These are phyloP conservation scores for Zaprionus inermis DNA, from an alignment of 1,140 invertebrate genomes.

Conservation along the genomic window DNA sequence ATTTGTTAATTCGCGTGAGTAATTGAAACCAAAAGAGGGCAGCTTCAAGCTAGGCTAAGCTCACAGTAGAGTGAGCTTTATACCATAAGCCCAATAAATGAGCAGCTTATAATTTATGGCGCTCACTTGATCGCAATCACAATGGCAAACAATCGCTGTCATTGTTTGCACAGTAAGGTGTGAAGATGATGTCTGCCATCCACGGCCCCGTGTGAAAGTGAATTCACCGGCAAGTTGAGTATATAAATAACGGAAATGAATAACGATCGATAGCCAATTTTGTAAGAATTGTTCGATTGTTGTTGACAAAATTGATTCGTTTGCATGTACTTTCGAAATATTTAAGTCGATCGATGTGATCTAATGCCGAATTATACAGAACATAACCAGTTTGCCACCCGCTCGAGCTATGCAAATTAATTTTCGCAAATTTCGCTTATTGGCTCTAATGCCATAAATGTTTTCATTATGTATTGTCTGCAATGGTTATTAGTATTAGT, in stretches of 20 bases:
- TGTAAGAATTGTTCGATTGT: background rate
- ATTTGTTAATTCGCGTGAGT: slow-evolving; percentile 59
- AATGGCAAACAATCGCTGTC: slow-evolving; percentile 38
- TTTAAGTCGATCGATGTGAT: slow-evolving; percentile 60
- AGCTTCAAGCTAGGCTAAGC: slow-evolving; percentile 38
- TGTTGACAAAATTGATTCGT: slow-evolving; percentile 60
- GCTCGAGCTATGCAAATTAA: slow-evolving; percentile 64
- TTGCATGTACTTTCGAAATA: slow-evolving; percentile 29
- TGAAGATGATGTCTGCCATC: slow-evolving; percentile 45
- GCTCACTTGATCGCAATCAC: slow-evolving; percentile 38
- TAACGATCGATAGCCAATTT: slow-evolving; percentile 13
- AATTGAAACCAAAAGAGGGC: slow-evolving; percentile 55
- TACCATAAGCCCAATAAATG: slow-evolving; percentile 50
- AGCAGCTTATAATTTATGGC: slow-evolving; percentile 65
- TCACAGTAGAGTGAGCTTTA: slow-evolving; percentile 48
- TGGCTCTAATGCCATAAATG: slow-evolving; percentile 62
- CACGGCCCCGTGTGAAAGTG: slow-evolving; percentile 55
- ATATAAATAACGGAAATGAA: slow-evolving; percentile 59
- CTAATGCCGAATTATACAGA: slow-evolving; percentile 49
- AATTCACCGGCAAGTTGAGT: slow-evolving; percentile 54
- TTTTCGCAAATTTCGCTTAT: slow-evolving; percentile 69
- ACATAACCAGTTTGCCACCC: slow-evolving; percentile 45
- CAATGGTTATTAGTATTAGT: slow-evolving; percentile 43
- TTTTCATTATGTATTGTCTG: slow-evolving; percentile 62
- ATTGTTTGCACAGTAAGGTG: slow-evolving; percentile 63